Evolutionary conservation across 2,797 vertebrate genomes (phyloP).

Genomic region (Microhierax caerulescens): DNA sequence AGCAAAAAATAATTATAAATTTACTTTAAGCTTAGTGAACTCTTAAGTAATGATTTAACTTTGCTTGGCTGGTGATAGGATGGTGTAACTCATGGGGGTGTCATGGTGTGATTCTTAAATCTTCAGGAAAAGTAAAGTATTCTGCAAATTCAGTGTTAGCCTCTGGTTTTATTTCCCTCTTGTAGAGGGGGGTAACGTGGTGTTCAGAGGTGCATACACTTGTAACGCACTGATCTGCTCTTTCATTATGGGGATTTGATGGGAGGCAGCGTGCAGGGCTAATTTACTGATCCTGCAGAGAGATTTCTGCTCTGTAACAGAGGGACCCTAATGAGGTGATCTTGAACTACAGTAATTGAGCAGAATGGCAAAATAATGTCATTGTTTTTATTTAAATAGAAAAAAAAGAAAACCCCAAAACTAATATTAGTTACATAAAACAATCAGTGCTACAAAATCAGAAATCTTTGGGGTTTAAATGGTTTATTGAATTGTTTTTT

Average conservation of each 20-base stretch:
- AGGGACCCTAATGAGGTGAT: neutral
- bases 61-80: neutral
- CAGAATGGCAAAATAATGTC: neutral
- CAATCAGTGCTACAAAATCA: neutral
- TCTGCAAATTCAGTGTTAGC: neutral
- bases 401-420: neutral
- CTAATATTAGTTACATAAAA: neutral
- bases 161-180: neutral
- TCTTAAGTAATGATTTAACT: neutral
- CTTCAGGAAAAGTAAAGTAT: neutral
- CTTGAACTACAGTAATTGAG: neutral
- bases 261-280: neutral
- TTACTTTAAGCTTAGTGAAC: neutral
- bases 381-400: neutral
- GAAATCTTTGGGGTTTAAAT: neutral
- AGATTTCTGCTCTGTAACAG: neutral
- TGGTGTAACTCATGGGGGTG: neutral
- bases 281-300: neutral
- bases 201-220: neutral
- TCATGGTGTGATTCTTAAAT: neutral
- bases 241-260: neutral
- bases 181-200: neutral
- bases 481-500: neutral
- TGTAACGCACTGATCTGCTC: neutral
- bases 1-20: neutral